Evolutionary conservation across 2,888 invertebrate genomes (phyloP).

Genomic region (Drosophila maculinotata): DNA sequence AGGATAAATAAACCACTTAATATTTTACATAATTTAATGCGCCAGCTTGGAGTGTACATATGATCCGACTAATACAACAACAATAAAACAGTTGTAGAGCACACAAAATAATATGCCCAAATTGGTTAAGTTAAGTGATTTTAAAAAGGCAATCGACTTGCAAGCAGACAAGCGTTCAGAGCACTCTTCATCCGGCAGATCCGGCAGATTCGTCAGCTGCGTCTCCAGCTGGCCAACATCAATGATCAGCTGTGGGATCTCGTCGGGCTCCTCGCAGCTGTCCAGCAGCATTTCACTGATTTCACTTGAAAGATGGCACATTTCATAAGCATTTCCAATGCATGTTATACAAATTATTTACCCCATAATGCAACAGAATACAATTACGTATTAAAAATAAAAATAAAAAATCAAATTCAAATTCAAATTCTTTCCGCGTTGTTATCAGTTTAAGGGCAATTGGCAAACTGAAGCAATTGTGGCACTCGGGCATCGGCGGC

Average conservation of each 20-base stretch:
- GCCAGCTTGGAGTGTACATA: conserved; percentile 16
- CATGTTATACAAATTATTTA: conserved; percentile 6
- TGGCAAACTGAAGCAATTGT: conserved; percentile 43
- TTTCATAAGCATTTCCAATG: background rate
- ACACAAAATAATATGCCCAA: conserved; percentile 44
- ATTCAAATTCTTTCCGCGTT: conserved; percentile 9
- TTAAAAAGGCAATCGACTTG: background rate
- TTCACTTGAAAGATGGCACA: conserved; percentile 34
- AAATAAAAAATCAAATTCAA: background rate
- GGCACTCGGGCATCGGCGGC: background rate
- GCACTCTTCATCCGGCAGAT: background rate
- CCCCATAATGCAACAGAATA: conserved; percentile 31
- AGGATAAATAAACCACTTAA: no score
- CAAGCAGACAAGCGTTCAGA: background rate
- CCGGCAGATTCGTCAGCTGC: background rate
- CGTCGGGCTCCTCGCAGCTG: background rate
- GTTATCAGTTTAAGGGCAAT: conserved; percentile 25
- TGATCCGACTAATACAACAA: conserved; percentile 29
- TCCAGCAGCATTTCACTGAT: conserved; percentile 32
- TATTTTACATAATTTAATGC: conserved; percentile 17
- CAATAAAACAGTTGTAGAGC: conserved; percentile 43
- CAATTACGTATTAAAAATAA: no score
- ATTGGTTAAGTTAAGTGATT: conserved; percentile 3
- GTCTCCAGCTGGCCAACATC: conserved; percentile 8
- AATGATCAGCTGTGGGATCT: background rate